Percentiles rank a stretch among this genome's conserved stretches.
phyloP scores from a whole-genome alignment of 2,888 invertebrate species.

The Cyrtodaria siliqua region DNA sequence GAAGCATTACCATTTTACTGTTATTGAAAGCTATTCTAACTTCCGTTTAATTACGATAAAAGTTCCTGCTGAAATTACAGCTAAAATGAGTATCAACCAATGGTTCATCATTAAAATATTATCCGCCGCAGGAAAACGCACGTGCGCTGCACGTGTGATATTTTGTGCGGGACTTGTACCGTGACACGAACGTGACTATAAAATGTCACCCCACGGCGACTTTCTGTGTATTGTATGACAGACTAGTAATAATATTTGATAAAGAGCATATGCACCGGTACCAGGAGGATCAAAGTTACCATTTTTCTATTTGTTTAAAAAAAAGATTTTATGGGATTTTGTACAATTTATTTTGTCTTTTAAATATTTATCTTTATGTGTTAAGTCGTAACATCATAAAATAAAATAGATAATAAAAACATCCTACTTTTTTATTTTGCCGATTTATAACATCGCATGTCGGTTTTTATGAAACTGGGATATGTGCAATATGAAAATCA shows the following conservation, averaged over 20 bases:
- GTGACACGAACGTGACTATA: constrained; percentile 59
- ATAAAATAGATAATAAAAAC: too few species aligned
- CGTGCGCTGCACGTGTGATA: constrained; percentile 56
- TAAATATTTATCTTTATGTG: too few species aligned
- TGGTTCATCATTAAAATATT: constrained; percentile 58
- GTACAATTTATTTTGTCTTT: too few species aligned
- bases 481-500: too few species aligned
- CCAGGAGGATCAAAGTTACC: too few species aligned
- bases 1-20: constrained; percentile 51
- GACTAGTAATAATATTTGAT: constrained; percentile 57
- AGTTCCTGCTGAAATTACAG: constrained; percentile 58
- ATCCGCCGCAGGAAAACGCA: constrained; percentile 53
- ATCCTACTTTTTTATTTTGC: too few species aligned
- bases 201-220: constrained; percentile 54
- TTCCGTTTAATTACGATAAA: constrained; percentile 62
- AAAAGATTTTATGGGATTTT: too few species aligned
- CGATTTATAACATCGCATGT: too few species aligned
- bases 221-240: constrained; percentile 35
- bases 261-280: constrained; percentile 43
- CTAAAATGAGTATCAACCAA: constrained; percentile 59
- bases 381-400: too few species aligned
- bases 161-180: constrained; percentile 54
- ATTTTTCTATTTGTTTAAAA: too few species aligned
- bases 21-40: constrained; percentile 46
- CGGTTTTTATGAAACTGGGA: too few species aligned